A percentile compares a stretch with the other conserved stretches of the same genome.
Evolutionary conservation across 1,140 invertebrate species (phyloP).

Genomic region (Dinothrombium tinctorium): DNA sequence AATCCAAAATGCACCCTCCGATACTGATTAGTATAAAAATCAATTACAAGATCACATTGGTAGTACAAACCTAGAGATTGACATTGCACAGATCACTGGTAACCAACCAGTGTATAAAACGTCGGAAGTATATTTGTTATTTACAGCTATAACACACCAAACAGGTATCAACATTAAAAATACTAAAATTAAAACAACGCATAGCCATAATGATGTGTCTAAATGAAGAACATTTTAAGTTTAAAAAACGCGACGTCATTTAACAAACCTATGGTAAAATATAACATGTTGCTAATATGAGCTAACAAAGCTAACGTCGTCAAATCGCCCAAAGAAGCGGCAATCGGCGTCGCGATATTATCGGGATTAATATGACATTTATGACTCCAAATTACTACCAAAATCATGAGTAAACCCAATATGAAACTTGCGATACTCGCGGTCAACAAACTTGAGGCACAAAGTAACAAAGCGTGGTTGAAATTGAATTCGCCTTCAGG

Average conservation of each 20-base stretch:
- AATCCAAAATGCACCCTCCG: slow-evolving; percentile 23
- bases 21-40: no score
- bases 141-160: slow-evolving; percentile 48
- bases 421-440: slow-evolving; percentile 52
- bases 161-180: slow-evolving; percentile 36
- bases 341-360: slow-evolving; percentile 88
- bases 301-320: slow-evolving; percentile 36
- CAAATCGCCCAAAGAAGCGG: slow-evolving; percentile 77
- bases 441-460: slow-evolving; percentile 64
- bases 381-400: slow-evolving; percentile 7
- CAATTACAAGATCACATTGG: no score
- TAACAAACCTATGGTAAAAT: background rate
- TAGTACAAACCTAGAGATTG: no score
- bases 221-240: slow-evolving; percentile 29
- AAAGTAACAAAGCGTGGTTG: slow-evolving; percentile 53
- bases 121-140: slow-evolving; percentile 45
- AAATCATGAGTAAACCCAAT: slow-evolving; percentile 9
- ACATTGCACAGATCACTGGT: slow-evolving; percentile 58
- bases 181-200: slow-evolving; percentile 9
- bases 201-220: slow-evolving; percentile 27
- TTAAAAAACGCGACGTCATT: slow-evolving; percentile 34
- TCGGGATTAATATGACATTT: slow-evolving; percentile 27
- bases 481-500: slow-evolving; percentile 32
- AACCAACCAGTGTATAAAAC: slow-evolving; percentile 57
- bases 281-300: background rate